Percentiles rank a stretch among this genome's conserved stretches.
Evolutionary conservation across 2,797 vertebrate genomes (phyloP).

Genomic region (Clarias fuscus): DNA sequence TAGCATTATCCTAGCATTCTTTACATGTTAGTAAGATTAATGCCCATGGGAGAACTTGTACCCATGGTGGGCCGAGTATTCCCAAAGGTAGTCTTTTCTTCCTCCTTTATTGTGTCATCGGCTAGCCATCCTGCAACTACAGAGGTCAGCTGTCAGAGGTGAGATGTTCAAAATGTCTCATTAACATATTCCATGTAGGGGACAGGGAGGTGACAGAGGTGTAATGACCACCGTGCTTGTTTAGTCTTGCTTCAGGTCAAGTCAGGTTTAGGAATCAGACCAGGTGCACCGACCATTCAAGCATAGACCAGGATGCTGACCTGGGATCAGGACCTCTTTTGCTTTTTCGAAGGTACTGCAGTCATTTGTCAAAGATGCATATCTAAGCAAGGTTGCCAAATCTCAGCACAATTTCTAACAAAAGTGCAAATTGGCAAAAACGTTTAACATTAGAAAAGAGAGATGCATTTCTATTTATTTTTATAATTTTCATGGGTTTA

Average conservation of each 20-base stretch:
- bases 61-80: neutral
- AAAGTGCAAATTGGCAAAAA: neutral
- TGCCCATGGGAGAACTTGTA: neutral
- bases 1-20: slow-evolving; percentile 20
- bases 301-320: slow-evolving; percentile 36
- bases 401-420: neutral
- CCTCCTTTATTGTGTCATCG: slow-evolving; percentile 7
- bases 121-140: slow-evolving; percentile 4
- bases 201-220: neutral
- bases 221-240: slow-evolving; percentile 32
- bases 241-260: slow-evolving; percentile 35
- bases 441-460: neutral
- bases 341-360: slow-evolving; percentile 45
- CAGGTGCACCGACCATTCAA: slow-evolving; percentile 51
- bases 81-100: slow-evolving; percentile 28
- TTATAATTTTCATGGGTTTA: neutral
- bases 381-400: slow-evolving; percentile 10
- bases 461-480: neutral
- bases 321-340: slow-evolving; percentile 49
- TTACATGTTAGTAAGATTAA: slow-evolving; percentile 19
- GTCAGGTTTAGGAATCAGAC: slow-evolving; percentile 44
- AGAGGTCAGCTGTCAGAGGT: slow-evolving; percentile 44
- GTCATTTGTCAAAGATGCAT: slow-evolving; percentile 45
- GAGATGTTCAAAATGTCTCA: slow-evolving; percentile 47
- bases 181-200: slow-evolving; percentile 47